phyloP scores from a whole-genome alignment of 1,140 invertebrate species.

The Leptonema lineaticorne region DNA sequence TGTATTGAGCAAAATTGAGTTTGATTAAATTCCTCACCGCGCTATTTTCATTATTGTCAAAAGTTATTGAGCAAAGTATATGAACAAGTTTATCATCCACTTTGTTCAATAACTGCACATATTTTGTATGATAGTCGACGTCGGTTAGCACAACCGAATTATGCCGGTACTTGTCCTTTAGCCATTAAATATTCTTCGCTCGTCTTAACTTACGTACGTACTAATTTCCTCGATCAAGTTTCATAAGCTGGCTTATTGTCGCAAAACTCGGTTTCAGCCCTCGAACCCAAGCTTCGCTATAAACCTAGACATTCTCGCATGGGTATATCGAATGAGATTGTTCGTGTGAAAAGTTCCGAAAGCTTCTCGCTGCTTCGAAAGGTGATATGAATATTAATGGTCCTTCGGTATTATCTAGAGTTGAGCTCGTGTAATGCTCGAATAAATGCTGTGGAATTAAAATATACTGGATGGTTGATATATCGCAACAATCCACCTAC shows the following conservation, averaged over 20 bases:
- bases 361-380: constrained; percentile 34
- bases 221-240: constrained; percentile 42
- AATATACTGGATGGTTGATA: neutral
- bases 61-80: neutral
- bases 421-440: constrained; percentile 7
- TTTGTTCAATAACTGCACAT: too few species aligned
- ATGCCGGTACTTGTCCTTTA: neutral
- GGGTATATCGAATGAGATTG: too few species aligned
- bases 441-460: constrained; percentile 15
- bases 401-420: constrained; percentile 31
- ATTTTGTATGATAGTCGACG: neutral
- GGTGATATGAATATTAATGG: constrained; percentile 43
- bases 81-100: neutral
- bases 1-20: too few species aligned
- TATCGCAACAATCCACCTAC: neutral
- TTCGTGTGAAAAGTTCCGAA: constrained; percentile 38
- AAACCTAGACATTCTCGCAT: too few species aligned
- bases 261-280: constrained; percentile 35
- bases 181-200: constrained; percentile 26
- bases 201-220: constrained; percentile 31
- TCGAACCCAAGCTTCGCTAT: neutral
- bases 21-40: too few species aligned
- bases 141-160: neutral
- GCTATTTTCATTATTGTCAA: too few species aligned
- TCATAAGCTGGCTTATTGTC: constrained; percentile 43